Evolutionary conservation across 2,888 invertebrate species (phyloP).

Genomic region (Ommatoiulus sabulosus): DNA sequence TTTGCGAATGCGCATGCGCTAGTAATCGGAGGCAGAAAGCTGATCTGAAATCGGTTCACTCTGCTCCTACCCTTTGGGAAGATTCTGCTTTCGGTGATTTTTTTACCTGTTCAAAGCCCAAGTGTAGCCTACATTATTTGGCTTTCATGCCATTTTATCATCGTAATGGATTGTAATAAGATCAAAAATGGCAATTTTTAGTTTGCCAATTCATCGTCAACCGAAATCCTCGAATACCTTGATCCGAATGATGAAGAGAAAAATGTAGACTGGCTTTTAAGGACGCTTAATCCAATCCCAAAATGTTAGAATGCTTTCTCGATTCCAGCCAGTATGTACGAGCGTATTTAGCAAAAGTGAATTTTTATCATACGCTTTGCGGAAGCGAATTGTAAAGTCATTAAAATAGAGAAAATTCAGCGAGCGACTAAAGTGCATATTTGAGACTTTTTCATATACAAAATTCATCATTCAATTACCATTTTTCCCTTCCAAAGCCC

Average conservation of each 20-base stretch:
- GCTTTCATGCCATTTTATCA: neutral
- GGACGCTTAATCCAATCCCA: slow-evolving; percentile 20
- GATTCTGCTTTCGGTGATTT: neutral
- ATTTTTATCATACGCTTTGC: neutral
- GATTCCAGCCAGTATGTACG: neutral
- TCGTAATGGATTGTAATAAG: slow-evolving; percentile 18
- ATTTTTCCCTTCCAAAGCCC: neutral
- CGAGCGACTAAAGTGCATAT: neutral
- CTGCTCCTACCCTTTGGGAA: neutral
- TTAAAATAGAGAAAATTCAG: neutral
- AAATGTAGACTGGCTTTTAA: slow-evolving; percentile 22
- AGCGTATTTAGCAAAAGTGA: neutral
- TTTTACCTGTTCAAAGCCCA: neutral
- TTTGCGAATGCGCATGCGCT: no score
- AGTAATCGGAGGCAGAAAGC: no score
- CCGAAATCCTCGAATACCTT: neutral
- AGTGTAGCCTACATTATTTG: neutral
- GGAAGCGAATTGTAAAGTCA: neutral
- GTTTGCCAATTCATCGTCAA: neutral
- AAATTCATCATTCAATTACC: neutral
- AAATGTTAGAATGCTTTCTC: slow-evolving; percentile 1
- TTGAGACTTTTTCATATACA: neutral
- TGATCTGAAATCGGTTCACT: no score
- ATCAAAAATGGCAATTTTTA: slow-evolving; percentile 38
- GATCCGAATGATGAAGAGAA: neutral